Conservation (phyloP, 1,140 invertebrate genomes). For the Heliconius melpomene region DNA sequence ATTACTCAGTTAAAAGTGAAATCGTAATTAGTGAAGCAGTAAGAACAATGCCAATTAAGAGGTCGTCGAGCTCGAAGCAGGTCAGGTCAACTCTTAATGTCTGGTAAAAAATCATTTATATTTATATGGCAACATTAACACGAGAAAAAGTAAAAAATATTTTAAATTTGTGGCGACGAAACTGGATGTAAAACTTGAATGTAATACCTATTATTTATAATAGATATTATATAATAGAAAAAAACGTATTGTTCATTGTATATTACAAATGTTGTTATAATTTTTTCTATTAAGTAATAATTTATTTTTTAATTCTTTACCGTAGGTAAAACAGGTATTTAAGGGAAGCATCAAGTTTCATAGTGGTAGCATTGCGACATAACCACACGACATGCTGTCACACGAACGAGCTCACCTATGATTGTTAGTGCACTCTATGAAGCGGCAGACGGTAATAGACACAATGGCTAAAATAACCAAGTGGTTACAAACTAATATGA, state of each 20-base stretch:
- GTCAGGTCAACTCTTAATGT: conserved; percentile 29
- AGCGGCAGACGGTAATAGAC: background rate
- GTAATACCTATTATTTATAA: no score
- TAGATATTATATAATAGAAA: no score
- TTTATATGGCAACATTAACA: background rate
- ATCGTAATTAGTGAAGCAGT: conserved; percentile 28
- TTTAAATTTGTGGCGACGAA: no score
- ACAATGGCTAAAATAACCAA: background rate
- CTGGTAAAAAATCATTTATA: background rate
- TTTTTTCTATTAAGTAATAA: no score
- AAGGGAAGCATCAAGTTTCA: background rate
- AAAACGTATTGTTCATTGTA: no score
- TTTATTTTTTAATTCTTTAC: no score
- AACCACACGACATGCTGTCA: background rate
- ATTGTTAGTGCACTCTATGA: background rate
- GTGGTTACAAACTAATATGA: no score
- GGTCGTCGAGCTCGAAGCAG: conserved; percentile 36
- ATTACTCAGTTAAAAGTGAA: conserved; percentile 21
- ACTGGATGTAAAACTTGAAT: no score
- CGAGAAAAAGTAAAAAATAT: background rate
- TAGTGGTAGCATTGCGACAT: background rate
- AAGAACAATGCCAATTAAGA: conserved; percentile 34
- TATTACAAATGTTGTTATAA: no score
- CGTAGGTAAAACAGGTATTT: no score
- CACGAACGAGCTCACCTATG: background rate